Percentiles rank a stretch among this genome's conserved stretches.
Evolutionary conservation across 1,140 invertebrate species (phyloP).

Genomic region (Calliopsis andreniformis): DNA sequence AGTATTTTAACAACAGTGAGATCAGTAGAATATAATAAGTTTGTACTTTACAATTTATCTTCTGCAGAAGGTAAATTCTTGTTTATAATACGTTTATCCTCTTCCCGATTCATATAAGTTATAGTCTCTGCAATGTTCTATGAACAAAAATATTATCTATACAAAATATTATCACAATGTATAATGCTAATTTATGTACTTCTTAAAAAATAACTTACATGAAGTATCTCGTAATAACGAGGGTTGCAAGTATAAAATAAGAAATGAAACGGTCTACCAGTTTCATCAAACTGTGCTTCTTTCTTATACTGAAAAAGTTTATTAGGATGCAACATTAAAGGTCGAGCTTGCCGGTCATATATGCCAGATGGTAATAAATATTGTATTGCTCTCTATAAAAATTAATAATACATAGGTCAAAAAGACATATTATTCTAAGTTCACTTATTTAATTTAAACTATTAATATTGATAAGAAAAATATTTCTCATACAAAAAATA

Average conservation of each 20-base stretch:
- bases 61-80: constrained; percentile 82
- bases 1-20: constrained; percentile 30
- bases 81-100: constrained; percentile 86
- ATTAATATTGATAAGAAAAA: too few species aligned
- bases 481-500: constrained; percentile 20
- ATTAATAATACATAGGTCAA: constrained; percentile 26
- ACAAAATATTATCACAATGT: background rate
- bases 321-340: constrained; percentile 92
- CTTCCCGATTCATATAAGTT: constrained; percentile 85
- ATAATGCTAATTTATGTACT: too few species aligned
- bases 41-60: constrained; percentile 82
- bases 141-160: constrained; percentile 47
- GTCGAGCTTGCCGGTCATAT: constrained; percentile 90
- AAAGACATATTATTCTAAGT: background rate
- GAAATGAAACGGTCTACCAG: constrained; percentile 92
- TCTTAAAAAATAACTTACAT: constrained; percentile 84
- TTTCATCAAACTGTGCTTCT: constrained; percentile 94
- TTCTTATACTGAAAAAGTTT: constrained; percentile 92
- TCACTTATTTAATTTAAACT: too few species aligned
- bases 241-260: constrained; percentile 95
- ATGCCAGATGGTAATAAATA: constrained; percentile 97
- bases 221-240: constrained; percentile 91
- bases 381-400: constrained; percentile 89
- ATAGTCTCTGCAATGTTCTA: constrained; percentile 85
- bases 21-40: constrained; percentile 26